Base-by-base conservation (phyloP, 2,797 vertebrate species). In the Diglossa cyanea region DNA sequence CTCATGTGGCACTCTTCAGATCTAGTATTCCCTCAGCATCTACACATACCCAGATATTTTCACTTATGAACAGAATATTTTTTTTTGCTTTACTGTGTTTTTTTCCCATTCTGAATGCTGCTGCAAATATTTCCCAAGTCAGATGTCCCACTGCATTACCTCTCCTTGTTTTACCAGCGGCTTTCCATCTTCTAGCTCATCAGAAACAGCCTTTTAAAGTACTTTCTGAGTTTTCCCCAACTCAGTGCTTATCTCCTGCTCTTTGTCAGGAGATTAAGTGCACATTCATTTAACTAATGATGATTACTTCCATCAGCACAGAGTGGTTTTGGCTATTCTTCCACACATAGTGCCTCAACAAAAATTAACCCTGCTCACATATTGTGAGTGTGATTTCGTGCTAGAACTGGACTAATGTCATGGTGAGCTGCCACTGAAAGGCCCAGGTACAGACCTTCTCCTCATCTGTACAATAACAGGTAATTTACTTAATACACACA, bases 321-420 rank as follows among this genome's bases (percentile, higher is more conserved):
- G 86, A 62, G 63, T 75, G 30, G 50, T 54, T 92, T 73, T 48
- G 86, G 67, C 80, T 89, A 40, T 92, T 95, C 72, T 93, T 88
- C 47, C 53, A 68, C 74, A 54, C 26, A 28, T 2, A 72, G 31
- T 7, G 5, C 39, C 62, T 82, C 84, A 72, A 72, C 68, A 92
- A 54, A 92, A 93, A 86, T 72, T 83, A 86, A 94, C 73, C 44
- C 70, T 61, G 54, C 71, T 89, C 31, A 21, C 61, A 58, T 68
- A 50, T 54, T 89, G 74, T 75, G 58, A 70, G 61, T 81, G 37
- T 79, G 74, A 84, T 91, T 94, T 88, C 17, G 6, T 63, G 70
- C 53, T 86, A 33, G 54, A 92, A 50, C 89, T 88, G 71, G 70
- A 58, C 63, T 75, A 78, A 74, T 71, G 37, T 88, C 53, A 50